These are phyloP conservation scores for Aphelenchoides fujianensis DNA, from an alignment of 1,140 invertebrate species.

Conservation along the genomic window DNA sequence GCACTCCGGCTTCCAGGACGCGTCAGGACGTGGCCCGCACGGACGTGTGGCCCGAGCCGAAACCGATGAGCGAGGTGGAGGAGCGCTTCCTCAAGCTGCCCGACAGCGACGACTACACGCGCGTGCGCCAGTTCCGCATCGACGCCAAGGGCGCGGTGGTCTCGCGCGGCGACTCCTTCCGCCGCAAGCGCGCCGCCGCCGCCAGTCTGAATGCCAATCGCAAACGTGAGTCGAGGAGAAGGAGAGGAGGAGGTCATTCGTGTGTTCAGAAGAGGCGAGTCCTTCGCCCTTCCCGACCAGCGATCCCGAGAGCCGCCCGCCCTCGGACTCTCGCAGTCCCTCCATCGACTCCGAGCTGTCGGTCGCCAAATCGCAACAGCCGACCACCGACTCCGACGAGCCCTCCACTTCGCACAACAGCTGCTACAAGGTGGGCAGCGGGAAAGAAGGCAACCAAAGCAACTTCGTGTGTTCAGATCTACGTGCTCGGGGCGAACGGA, in stretches of 20 bases:
- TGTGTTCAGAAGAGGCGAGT: slow-evolving; percentile 23
- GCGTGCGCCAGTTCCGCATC: slow-evolving; percentile 53
- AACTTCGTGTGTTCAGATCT: slow-evolving; percentile 39
- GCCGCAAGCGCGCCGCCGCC: slow-evolving; percentile 41
- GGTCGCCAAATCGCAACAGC: slow-evolving; percentile 12
- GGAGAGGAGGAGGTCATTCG: neutral
- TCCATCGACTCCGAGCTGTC: slow-evolving; percentile 15
- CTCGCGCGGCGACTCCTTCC: slow-evolving; percentile 47
- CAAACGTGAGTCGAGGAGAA: slow-evolving; percentile 13
- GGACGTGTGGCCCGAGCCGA: slow-evolving; percentile 54
- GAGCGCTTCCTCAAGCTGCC: slow-evolving; percentile 49
- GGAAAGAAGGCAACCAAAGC: too few species aligned
- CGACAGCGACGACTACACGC: slow-evolving; percentile 50
- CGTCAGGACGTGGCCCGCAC: slow-evolving; percentile 26
- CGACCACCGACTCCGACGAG: slow-evolving; percentile 8
- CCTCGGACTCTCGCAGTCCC: slow-evolving; percentile 10
- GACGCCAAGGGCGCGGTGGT: slow-evolving; percentile 54
- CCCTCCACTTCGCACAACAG: slow-evolving; percentile 29
- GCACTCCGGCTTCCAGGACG: neutral
- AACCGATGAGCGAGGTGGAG: slow-evolving; percentile 50
- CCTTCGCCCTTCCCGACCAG: slow-evolving; percentile 23
- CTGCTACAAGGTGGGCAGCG: slow-evolving; percentile 25
- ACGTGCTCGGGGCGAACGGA: slow-evolving; percentile 42
- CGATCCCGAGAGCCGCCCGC: slow-evolving; percentile 11
- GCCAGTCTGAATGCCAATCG: neutral